Evolutionary conservation across 2,797 vertebrate genomes (phyloP).

Genomic region (Chrosomus eos): DNA sequence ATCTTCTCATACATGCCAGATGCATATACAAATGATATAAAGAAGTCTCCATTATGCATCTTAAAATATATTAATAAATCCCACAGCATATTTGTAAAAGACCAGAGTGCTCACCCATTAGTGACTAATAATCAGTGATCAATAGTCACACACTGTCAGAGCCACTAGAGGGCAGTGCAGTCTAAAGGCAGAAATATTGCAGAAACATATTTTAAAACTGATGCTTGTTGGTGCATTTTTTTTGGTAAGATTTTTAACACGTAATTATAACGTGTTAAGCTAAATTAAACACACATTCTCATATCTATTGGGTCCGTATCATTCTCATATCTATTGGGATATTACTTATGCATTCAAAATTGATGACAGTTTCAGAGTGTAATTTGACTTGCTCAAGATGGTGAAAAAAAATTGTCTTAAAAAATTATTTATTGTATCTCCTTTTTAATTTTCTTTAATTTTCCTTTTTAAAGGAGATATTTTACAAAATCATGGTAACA

Average conservation of each 20-base stretch:
- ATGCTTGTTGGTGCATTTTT: background rate
- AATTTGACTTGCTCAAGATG: background rate
- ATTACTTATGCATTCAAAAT: background rate
- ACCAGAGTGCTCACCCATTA: background rate
- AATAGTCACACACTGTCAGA: background rate
- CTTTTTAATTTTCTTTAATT: background rate
- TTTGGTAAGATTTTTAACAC: background rate
- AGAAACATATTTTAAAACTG: no score
- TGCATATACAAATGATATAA: background rate
- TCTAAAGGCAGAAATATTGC: background rate
- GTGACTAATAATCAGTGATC: background rate
- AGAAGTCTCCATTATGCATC: background rate
- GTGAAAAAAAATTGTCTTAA: background rate
- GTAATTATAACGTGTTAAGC: background rate
- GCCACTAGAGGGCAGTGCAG: constrained; percentile 42
- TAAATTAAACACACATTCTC: background rate
- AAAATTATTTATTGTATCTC: background rate
- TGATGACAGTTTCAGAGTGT: background rate
- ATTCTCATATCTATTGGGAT: background rate
- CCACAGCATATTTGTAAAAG: background rate
- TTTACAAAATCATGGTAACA: background rate
- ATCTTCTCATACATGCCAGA: background rate
- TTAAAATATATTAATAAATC: background rate
- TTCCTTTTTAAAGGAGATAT: background rate
- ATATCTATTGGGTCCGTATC: background rate